phyloP scores from a whole-genome alignment of 1,140 invertebrate genomes.

The Heliconius himera region DNA sequence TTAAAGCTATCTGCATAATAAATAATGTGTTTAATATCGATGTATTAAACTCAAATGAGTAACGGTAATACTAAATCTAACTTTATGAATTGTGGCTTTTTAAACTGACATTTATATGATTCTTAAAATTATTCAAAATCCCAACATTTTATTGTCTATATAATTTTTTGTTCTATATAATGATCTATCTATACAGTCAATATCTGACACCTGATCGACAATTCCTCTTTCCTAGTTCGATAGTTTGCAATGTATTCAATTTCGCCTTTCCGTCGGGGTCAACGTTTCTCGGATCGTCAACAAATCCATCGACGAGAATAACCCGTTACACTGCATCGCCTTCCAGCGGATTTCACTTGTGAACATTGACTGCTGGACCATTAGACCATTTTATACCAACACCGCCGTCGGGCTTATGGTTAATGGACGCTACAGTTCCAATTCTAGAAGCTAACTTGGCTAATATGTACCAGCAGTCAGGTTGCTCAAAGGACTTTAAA shows the following conservation, averaged over 20 bases:
- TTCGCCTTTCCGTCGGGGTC: constrained; percentile 72
- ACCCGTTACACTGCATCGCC: constrained; percentile 76
- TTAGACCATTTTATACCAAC: constrained; percentile 64
- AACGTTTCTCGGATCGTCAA: constrained; percentile 76
- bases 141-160: not conserved
- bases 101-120: no score
- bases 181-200: not conserved
- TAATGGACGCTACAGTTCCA: constrained; percentile 41
- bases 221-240: constrained; percentile 20
- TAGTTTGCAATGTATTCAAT: constrained; percentile 60
- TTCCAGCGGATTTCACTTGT: constrained; percentile 71
- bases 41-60: not conserved
- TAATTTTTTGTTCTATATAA: not conserved
- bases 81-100: no score
- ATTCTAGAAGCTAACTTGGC: constrained; percentile 11
- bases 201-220: constrained; percentile 26
- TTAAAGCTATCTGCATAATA: constrained; percentile 42
- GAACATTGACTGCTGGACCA: constrained; percentile 63
- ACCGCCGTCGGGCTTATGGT: constrained; percentile 42
- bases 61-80: not conserved
- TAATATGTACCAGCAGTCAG: constrained; percentile 18
- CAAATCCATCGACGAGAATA: constrained; percentile 80
- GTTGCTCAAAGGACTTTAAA: constrained; percentile 26
- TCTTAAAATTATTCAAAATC: no score
- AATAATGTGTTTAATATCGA: not conserved